Evolutionary conservation across 2,888 invertebrate species (phyloP), one percentile per base, ranked within the genome.

Genomic region (Clostera curtula): DNA sequence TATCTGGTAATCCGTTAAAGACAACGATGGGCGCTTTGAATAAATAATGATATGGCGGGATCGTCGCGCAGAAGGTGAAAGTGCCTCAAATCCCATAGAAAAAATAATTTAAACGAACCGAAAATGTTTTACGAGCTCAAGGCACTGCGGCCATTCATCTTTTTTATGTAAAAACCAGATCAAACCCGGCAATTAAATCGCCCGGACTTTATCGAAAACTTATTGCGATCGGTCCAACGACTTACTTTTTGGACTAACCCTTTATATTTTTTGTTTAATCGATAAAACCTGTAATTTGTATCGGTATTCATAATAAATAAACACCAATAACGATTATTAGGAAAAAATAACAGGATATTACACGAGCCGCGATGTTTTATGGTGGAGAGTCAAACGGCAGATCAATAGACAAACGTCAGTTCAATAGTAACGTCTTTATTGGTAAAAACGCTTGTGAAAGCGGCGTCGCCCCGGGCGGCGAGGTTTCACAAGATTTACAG

Each of bases 271-370:
- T 82, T 80, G 69, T 70, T 57, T 54, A 57, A 54, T 64, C 75
- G 75, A 76, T 73, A 79, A 71, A 79, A 74, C 80, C 80, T 80
- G 69, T 83, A 83, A 83, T 83, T 83, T 83, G 76, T 62, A 64
- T 56, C 71, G 63, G 67, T 64, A 66, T 64, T 76, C 71, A 76
- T 79, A 80, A 83, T 83, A 83, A 83, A 83, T 83, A 83, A 83
- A 82, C 80, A 80, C 71, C 80, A 82, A 82, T 83, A 82, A 82
- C 74, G 74, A 82, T 82, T 80, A 82, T 83, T 83, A 82, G 63
- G 70, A 74, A 73, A 73, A 80, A 80, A 80, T 80, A 79, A 82
- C 75, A 80, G 80, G 79, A 80, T 80, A 82, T 82, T 80, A 82
- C 66, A 57, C 49, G 61, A 54, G 62, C 54, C 50, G 46, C 50